Conservation (phyloP, 2,888 invertebrate species). For the Alloplasta piceator region DNA sequence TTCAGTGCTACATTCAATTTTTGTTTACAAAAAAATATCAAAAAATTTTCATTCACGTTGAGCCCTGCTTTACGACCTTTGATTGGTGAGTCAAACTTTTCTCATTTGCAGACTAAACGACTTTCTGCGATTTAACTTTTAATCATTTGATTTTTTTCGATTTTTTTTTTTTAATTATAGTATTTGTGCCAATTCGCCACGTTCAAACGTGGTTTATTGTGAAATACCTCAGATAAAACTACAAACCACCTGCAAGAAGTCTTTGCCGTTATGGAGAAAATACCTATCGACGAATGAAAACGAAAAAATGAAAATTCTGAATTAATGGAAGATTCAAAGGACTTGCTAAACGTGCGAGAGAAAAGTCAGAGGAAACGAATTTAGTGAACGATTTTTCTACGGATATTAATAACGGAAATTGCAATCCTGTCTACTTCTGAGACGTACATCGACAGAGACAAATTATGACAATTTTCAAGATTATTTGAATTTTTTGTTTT, state of each 20-base stretch:
- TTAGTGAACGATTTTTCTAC: slow-evolving; percentile 29
- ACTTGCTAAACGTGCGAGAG: background rate
- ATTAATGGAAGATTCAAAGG: slow-evolving; percentile 7
- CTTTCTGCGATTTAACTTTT: slow-evolving; percentile 12
- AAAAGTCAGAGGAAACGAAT: slow-evolving; percentile 2
- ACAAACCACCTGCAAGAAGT: slow-evolving; percentile 57
- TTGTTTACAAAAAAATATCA: background rate
- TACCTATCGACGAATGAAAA: slow-evolving; percentile 41
- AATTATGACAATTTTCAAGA: slow-evolving; percentile 30
- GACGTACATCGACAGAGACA: slow-evolving; percentile 13
- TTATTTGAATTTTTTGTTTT: too few relatives aligned
- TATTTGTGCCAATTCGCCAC: slow-evolving; percentile 9
- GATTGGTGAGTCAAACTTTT: slow-evolving; percentile 62
- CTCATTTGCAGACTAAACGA: slow-evolving; percentile 55
- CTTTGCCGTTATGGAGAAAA: slow-evolving; percentile 41
- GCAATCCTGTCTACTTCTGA: slow-evolving; percentile 27
- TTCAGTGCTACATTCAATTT: slow-evolving; percentile 1
- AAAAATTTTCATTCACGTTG: slow-evolving; percentile 16
- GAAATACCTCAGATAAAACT: slow-evolving; percentile 8
- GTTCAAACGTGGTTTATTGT: background rate
- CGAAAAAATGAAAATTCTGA: background rate
- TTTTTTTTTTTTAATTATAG: background rate
- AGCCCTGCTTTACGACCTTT: slow-evolving; percentile 65
- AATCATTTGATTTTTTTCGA: slow-evolving; percentile 8
- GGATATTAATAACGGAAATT: background rate